Percentiles rank a stretch among this genome's conserved stretches.
These are phyloP conservation scores for Acleris sparsana DNA, from an alignment of 2,888 invertebrate species.

Conservation along the genomic window DNA sequence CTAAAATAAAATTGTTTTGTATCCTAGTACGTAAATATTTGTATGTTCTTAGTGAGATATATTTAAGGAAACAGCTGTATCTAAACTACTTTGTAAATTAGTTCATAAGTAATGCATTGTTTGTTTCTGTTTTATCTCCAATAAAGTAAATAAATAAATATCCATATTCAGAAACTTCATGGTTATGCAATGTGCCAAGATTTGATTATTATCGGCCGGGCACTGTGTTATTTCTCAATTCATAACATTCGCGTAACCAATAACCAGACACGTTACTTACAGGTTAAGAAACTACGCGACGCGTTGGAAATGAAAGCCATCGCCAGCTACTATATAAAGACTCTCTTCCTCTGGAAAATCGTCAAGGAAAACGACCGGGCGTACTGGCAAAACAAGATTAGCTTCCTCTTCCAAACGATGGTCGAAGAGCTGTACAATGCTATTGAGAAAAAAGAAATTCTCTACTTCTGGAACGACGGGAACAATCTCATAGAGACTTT, in stretches of 20 bases:
- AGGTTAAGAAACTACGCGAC: slow-evolving; percentile 81
- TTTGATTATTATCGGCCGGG: too few relatives aligned
- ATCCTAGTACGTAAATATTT: too few relatives aligned
- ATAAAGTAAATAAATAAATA: too few relatives aligned
- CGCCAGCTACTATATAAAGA: slow-evolving; percentile 84
- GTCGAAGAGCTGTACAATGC: slow-evolving; percentile 60
- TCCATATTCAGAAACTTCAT: too few relatives aligned
- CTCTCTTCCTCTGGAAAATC: slow-evolving; percentile 76
- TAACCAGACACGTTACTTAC: slow-evolving; percentile 36
- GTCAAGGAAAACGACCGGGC: slow-evolving; percentile 55
- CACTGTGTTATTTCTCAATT: too few relatives aligned
- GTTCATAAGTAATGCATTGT: too few relatives aligned
- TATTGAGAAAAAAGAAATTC: slow-evolving; percentile 57
- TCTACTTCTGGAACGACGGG: slow-evolving; percentile 67
- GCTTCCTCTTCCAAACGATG: slow-evolving; percentile 62
- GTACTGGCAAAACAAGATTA: slow-evolving; percentile 65
- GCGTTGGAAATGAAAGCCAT: slow-evolving; percentile 67
- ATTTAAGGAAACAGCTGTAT: too few relatives aligned
- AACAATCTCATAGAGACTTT: slow-evolving; percentile 67
- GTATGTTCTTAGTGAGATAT: too few relatives aligned
- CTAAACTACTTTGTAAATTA: too few relatives aligned
- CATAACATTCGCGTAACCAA: background rate
- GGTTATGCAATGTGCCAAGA: too few relatives aligned
- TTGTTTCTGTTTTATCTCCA: too few relatives aligned
- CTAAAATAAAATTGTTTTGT: too few relatives aligned